A percentile compares a stretch with the other conserved stretches of the same genome.
Conservation (phyloP, 2,888 invertebrate genomes). For the Meta bourneti region DNA sequence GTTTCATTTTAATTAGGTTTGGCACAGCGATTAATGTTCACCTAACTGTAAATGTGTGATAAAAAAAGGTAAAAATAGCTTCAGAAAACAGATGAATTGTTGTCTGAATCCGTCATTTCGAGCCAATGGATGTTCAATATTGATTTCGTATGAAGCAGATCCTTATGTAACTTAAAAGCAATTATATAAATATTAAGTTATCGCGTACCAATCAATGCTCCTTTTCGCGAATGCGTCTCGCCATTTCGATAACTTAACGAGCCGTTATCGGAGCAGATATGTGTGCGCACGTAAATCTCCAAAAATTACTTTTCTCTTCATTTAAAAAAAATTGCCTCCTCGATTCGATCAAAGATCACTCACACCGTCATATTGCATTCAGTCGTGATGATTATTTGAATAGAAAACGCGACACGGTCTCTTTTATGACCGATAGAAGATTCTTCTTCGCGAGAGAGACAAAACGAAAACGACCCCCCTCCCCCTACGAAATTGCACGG, state of each 20-base stretch:
- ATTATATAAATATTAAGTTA: too few species aligned
- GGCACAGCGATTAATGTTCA: too few species aligned
- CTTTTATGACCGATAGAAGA: neutral
- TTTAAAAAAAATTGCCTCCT: neutral
- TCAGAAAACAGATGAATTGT: too few species aligned
- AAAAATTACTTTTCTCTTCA: conserved; percentile 22
- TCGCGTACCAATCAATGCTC: too few species aligned
- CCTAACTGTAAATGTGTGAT: too few species aligned
- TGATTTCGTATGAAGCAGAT: too few species aligned
- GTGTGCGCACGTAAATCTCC: neutral
- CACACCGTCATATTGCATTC: conserved; percentile 15
- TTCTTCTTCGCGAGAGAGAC: neutral
- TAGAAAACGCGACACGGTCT: conserved; percentile 14
- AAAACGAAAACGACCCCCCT: neutral
- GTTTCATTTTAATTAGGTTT: too few species aligned
- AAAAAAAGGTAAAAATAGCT: too few species aligned
- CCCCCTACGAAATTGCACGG: conserved; percentile 46
- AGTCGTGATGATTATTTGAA: conserved; percentile 71
- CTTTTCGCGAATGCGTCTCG: neutral
- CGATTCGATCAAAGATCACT: conserved; percentile 50
- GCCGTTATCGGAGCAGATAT: neutral
- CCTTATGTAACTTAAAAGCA: too few species aligned
- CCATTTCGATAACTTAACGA: neutral
- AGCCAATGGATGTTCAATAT: too few species aligned
- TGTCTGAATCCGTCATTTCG: too few species aligned